Base-by-base conservation (phyloP, 2,888 invertebrate species). In the Dione juno region DNA sequence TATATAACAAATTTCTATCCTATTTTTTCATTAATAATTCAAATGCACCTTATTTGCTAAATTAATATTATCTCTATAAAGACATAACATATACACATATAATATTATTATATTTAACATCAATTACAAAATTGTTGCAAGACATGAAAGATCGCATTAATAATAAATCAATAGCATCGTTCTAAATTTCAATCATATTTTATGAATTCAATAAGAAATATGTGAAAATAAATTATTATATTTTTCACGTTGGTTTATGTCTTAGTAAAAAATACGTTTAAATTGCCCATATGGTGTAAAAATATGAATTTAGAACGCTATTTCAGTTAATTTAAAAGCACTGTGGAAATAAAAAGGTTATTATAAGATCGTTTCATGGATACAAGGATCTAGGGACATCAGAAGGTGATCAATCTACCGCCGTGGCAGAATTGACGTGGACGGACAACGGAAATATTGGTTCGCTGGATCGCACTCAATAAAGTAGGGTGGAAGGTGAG, bases 341-440 rank as follows among this genome's bases (percentile, higher is more conserved):
- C 13, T 14, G 37, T 43, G 48, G 16, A 68, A 63, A 68, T 63
- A 67, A 50, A 61, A 52, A 67, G n/a, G 41, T 57, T 63, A 61
- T 67, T 61, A 67, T 61, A 61, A 54, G 54, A 69, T 61, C 45
- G 48, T 64, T 53, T 64, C 54, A 53, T 21, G 35, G 68, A 69
- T 64, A 64, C 63, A 54, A 63, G 63, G 63, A 64, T 67, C 68
- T 67, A 83, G 84, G 87, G 77, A 85, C 84, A 84, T 87, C 87
- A 84, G 79, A 77, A 80, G 86, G 89, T 88, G 88, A 90, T 90
- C 90, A 90, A 90, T 90, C 90, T 90, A 85, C 81, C 81, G 82
- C 78, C 77, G 80, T 77, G 79, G 77, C 78, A 79, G 78, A 79
- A 82, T 84, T 87, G 88, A 88, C 89, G 87, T 86, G 84, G 85